Evolutionary conservation across 1,140 invertebrate species (phyloP), one percentile per base, ranked within the genome.

Genomic region (Helicoverpa zea): DNA sequence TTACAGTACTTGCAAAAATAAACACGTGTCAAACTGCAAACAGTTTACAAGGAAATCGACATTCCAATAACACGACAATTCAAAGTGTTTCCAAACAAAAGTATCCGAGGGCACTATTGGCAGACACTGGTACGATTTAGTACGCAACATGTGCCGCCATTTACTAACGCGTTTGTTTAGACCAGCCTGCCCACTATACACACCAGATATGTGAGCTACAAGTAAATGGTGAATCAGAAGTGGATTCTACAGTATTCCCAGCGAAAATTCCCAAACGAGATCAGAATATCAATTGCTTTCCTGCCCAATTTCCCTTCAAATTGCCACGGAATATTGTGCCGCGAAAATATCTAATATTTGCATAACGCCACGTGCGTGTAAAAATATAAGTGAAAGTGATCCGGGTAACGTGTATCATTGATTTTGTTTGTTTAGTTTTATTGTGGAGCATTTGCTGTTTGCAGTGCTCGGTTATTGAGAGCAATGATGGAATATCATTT

Each of bases 211-310:
- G 86, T 80, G 82, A 58, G 74, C 66, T 83, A 80, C 81, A 83
- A 80, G 82, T 79, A 70, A 79, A 82, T 64, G 78, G 79, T 78
- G 87, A 87, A 87, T 89, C 84, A 87, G 84, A 87, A 87, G 85
- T 86, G 84, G 86, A 86, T 86, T 86, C 81, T 81, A 83, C 83
- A 86, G 84, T 85, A 86, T 84, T 83, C 84, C 82, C 81, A 63
- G 74, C 83, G 86, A 87, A 89, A 85, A 87, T 87, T 86, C 84
- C 82, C 76, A 84, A 84, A 88, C 88, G 84, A 83, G 84, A 86
- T 84, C 84, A 80, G 88, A 90, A 90, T 90, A 90, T 88, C 88
- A 90, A 90, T 90, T 86, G 87, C 83, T 87, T 84, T 85, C 86
- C 86, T 84, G 83, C 83, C 88, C 88, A 90, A 90, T 90, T 90